A percentile compares a stretch with the other conserved stretches of the same genome.
These are phyloP conservation scores for Yponomeuta sedellus DNA, from an alignment of 2,888 invertebrate species.

Conservation along the genomic window DNA sequence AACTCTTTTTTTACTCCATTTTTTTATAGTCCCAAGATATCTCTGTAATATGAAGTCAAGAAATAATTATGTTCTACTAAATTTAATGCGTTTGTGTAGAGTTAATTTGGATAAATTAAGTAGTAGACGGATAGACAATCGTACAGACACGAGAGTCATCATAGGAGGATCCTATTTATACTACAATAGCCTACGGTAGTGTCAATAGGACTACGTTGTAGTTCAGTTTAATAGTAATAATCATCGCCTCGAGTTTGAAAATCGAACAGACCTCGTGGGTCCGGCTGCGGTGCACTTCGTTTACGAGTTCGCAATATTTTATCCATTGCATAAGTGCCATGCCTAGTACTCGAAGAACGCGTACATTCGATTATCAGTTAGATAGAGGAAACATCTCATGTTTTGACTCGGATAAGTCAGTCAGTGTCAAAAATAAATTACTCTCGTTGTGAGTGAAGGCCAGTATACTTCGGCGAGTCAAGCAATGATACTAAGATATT, in stretches of 20 bases:
- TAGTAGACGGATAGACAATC: no score
- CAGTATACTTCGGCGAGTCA: no score
- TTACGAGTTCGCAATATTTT: conserved; percentile 70
- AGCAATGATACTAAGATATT: no score
- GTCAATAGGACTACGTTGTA: background rate
- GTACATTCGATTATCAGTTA: conserved; percentile 50
- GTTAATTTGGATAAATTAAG: no score
- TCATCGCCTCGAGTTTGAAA: background rate
- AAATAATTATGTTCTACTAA: no score
- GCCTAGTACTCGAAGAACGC: conserved; percentile 39
- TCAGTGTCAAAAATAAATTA: conserved; percentile 18
- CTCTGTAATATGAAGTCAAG: no score
- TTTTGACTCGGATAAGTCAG: conserved; percentile 49
- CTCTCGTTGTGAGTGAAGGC: background rate
- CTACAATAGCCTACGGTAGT: no score
- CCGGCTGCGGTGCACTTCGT: conserved; percentile 34
- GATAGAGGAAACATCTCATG: conserved; percentile 48
- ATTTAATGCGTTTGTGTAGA: no score
- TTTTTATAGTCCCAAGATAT: no score
- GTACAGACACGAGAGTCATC: no score
- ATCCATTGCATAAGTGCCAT: conserved; percentile 59
- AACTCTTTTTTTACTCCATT: no score
- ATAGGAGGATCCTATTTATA: no score
- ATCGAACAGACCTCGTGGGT: conserved; percentile 20
- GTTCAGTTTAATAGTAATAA: background rate